Evolutionary conservation across 2,888 invertebrate genomes (phyloP).

Genomic region (Micoletzkya japonica): DNA sequence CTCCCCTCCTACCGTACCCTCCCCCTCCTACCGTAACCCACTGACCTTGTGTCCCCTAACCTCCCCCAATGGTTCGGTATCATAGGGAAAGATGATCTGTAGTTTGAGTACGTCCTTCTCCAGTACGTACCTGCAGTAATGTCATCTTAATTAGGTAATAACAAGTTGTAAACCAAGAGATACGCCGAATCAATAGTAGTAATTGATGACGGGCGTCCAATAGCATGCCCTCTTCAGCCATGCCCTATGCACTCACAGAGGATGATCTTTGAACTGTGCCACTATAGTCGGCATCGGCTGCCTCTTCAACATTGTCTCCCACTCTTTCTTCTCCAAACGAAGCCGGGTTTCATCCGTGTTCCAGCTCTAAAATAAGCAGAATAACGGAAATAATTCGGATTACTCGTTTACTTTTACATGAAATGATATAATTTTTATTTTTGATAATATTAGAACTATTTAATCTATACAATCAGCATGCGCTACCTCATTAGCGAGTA

Average conservation of each 20-base stretch:
- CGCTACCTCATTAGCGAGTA: constrained; percentile 1
- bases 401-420: neutral
- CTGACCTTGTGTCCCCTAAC: constrained; percentile 10
- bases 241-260: constrained; percentile 8
- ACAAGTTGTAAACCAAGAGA: too few species aligned
- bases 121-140: constrained; percentile 72
- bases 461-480: neutral
- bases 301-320: constrained; percentile 2
- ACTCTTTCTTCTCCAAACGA: constrained; percentile 11
- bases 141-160: neutral
- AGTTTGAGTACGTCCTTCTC: constrained; percentile 89
- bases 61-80: constrained; percentile 19
- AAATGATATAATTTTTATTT: neutral
- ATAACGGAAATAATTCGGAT: neutral
- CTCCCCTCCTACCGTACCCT: neutral
- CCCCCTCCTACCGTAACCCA: neutral
- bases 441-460: neutral
- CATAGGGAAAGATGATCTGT: constrained; percentile 83
- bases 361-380: constrained; percentile 2
- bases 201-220: too few species aligned
- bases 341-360: neutral
- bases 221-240: neutral
- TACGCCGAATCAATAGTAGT: too few species aligned
- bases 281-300: constrained; percentile 11
- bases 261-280: constrained; percentile 25